Percentiles rank a stretch among this genome's conserved stretches.
Evolutionary conservation across 2,888 invertebrate genomes (phyloP).

Genomic region (Plebejus melissa): DNA sequence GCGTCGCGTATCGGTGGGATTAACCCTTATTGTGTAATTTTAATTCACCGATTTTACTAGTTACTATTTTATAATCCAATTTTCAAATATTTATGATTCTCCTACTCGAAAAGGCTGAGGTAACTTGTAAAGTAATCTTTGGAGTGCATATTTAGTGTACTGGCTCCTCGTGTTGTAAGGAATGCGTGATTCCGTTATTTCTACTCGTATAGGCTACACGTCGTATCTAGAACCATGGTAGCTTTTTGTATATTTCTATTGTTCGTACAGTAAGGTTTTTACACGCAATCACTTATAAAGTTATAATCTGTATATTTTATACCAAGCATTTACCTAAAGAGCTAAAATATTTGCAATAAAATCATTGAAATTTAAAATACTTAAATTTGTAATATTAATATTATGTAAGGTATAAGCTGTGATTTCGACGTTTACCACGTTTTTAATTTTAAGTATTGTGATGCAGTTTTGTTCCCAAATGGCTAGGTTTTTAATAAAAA

Average conservation of each 20-base stretch:
- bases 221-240: conserved; percentile 62
- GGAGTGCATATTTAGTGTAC: conserved; percentile 60
- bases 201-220: conserved; percentile 41
- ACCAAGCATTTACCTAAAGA: conserved; percentile 49
- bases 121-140: conserved; percentile 69
- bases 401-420: conserved; percentile 23
- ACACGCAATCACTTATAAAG: conserved; percentile 62
- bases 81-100: conserved; percentile 69
- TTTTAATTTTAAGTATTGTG: neutral
- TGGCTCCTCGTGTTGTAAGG: conserved; percentile 51
- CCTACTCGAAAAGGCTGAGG: conserved; percentile 78
- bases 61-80: conserved; percentile 72
- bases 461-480: neutral
- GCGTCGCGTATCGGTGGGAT: neutral
- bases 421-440: conserved; percentile 27
- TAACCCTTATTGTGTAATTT: conserved; percentile 46
- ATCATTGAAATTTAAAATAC: conserved; percentile 24
- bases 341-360: conserved; percentile 37
- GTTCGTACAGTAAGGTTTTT: conserved; percentile 64
- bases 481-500: neutral
- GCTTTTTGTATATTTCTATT: conserved; percentile 76
- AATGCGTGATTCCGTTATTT: conserved; percentile 40
- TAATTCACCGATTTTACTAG: conserved; percentile 71
- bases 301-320: conserved; percentile 67
- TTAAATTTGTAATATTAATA: neutral